Base-by-base conservation (phyloP, 2,113 vertebrate genomes). In the Anolis carolinensis region DNA sequence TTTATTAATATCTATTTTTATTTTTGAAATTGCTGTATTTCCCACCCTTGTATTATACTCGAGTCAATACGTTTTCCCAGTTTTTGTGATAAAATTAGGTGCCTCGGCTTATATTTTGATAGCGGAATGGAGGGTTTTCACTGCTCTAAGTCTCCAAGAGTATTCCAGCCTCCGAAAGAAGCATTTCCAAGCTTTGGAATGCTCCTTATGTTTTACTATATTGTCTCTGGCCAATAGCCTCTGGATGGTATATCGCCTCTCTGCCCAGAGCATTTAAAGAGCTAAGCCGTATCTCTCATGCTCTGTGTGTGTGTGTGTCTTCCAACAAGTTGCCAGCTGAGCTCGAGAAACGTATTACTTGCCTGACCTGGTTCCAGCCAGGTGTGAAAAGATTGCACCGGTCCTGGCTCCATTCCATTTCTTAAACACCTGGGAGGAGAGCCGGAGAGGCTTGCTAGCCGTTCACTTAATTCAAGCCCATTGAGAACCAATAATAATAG, bases 341-440 rank as follows among this genome's bases (percentile, higher is more conserved):
- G 91, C 93, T 93, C 0, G 65, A 89, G 93, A 92, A 93, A 91
- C 6, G 3, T 87, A 93, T 95, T 95, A 95, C 89, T 92, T 92
- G 95, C 93, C 92, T 96, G 95, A 96, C 95, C 94, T 96, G 93
- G 93, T 95, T 96, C 93, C 92, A 95, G 87, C 94, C 93, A 95
- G 95, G 95, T 95, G 93, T 96, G 93, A 96, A 95, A 91, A 92
- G 93, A 95, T 94, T 67, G 87, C 90, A 52, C 92, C 74, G 89
- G 89, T 87, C 91, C 90, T 92, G 94, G 93, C 91, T 93, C 85
- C 0, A 0, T 86, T 95, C 92, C 92, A 93, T 89, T 92, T 93
- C 75, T 72, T 83, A 8, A 81, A 92, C 93, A 91, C 87, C 86
- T 86, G 83, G 91, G 78, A 92, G 90, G 91, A 93, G 91, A 94